Evolutionary conservation across 1,140 invertebrate species (phyloP).

Genomic region (Pachyrhynchus sulphureomaculatus): DNA sequence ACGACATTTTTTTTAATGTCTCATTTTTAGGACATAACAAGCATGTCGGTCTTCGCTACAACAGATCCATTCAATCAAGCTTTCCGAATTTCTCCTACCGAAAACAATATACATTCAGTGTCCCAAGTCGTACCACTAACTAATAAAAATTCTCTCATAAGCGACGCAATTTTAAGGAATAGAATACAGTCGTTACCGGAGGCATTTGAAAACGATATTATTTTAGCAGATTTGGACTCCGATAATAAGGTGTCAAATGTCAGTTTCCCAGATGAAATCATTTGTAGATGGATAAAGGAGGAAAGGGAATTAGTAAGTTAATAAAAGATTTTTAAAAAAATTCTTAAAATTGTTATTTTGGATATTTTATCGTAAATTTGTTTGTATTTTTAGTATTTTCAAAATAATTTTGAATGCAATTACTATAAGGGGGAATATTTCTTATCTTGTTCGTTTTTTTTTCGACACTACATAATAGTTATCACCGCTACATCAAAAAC

Average conservation of each 20-base stretch:
- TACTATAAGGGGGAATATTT: too few species aligned
- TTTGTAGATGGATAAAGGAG: neutral
- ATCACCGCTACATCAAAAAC: too few species aligned
- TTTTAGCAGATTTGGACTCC: neutral
- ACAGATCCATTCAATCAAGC: constrained; percentile 9
- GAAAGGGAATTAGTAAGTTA: neutral
- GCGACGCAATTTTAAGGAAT: neutral
- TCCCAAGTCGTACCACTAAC: neutral
- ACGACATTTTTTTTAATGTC: too few species aligned
- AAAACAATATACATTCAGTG: neutral
- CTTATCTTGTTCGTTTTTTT: too few species aligned
- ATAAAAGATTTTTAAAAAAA: neutral
- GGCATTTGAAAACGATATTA: neutral
- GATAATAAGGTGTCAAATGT: neutral
- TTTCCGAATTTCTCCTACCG: neutral
- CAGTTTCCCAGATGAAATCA: neutral
- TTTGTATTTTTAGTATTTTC: too few species aligned
- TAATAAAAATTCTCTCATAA: neutral
- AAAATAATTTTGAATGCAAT: too few species aligned
- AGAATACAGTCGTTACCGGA: constrained; percentile 3
- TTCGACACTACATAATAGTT: too few species aligned
- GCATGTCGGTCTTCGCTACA: neutral
- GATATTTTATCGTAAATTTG: too few species aligned
- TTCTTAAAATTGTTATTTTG: too few species aligned
- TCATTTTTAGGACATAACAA: too few species aligned